Base-by-base conservation (phyloP, 1,140 invertebrate species). In the Drosophila sp. region DNA sequence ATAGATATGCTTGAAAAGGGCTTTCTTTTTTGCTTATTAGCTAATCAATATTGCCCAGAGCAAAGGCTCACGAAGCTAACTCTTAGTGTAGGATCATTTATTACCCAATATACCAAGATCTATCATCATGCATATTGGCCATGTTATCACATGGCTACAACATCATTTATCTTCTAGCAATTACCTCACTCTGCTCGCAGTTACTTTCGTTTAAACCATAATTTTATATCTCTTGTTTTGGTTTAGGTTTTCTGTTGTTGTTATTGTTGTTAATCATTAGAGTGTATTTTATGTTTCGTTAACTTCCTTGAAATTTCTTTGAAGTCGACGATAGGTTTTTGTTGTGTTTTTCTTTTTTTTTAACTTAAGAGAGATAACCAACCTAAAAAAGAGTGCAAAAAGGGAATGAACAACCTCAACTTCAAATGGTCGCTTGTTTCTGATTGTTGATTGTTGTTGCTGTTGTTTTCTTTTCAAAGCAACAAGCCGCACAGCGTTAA, bases 401-500 rank as follows among this genome's bases (percentile, higher is more conserved):
- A 82, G 83, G 82, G 82, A 82, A 65, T 64, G 44, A 80, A 41
- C 60, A 71, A 41, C 64, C 61, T 70, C 27, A 54, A 61, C 80
- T 62, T 67, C 30, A 67, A 61, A 58, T 68, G 61, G 47, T 64
- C 35, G 5, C 58, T 56, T 69, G 60, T 63, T 66, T 66, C 57
- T 47, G 73, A 41, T 54, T 35, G 57, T 61, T 38, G 66, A 32
- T 35, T 35, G 56, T 58, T 58, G 69, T 73, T 67, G 25, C 27
- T 10, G n/a, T 57, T 62, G 55, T 67, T 62, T 64, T 64, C 30
- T 44, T 40, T 80, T 84, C 77, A 85, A 84, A 80, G 81, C 73
- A 70, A 70, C 75, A 87, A 70, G 82, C 83, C 82, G 79, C 83
- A 60, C 57, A 72, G 74, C 58, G 67, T 66, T 86, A 87, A 87